Base-by-base conservation (phyloP, 2,888 invertebrate genomes). In the Nipponacmea schrenckii region DNA sequence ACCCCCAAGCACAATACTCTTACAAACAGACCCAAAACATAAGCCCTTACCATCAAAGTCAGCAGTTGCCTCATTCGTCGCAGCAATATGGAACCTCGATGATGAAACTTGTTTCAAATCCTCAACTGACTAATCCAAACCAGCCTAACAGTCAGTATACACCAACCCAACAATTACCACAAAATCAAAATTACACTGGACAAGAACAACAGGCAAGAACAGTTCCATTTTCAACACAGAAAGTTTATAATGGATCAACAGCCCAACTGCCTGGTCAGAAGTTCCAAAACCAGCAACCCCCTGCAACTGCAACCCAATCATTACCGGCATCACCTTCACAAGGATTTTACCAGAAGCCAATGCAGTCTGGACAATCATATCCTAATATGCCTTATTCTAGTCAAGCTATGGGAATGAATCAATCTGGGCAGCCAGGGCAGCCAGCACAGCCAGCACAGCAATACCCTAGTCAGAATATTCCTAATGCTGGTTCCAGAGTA, bases 21-120 rank as follows among this genome's bases (percentile, higher is more conserved):
- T 39, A 39, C 39, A 5, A 39, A 10, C 39, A 39, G 10, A 1
- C 39, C 39, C 39, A 39, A 39, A 39, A 48, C 46, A 64, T 14
- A 24, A 39, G 62, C 26, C 56, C 62, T 24, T 75, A 74, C 62
- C 75, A 56, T 64, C 69, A 72, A 17, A 65, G 31, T 39, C 69
- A 50, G 26, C 50, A 24, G 64, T 44, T 68, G 46, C 66, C 64
- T 7, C 20, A 3, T 64, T 65, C 20, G 27, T 24, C 20, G 17
- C 5, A 62, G 20, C n/a, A 39, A 26, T 66, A 64, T 56, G 15
- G 39, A 7, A 48, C 44, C 3, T 7, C 56, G 1, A 24, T 31
- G 7, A 62, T 50, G 15, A 46, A 56, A 56, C 72, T 45, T 31
- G 44, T 17, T 3, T 62, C 62, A 2, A 48, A 69, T 20, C 74